Evolutionary conservation across 2,113 vertebrate genomes (phyloP).

Genomic region (Rhea pennata): DNA sequence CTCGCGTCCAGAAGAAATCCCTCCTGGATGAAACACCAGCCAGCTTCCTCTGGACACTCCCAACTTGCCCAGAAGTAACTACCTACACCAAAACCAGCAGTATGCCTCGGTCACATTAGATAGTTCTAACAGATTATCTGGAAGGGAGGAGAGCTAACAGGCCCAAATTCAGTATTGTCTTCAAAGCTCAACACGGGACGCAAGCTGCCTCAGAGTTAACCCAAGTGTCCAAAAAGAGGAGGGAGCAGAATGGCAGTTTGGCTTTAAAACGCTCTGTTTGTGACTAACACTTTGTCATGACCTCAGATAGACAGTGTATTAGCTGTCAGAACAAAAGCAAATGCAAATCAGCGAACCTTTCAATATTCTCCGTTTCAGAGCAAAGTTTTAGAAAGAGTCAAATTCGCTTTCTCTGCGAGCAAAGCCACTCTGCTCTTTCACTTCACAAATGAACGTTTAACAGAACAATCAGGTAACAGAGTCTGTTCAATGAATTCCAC

Average conservation of each 20-base stretch:
- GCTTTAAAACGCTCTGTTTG: neutral
- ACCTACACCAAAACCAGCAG: neutral
- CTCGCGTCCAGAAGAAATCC: slow-evolving; percentile 29
- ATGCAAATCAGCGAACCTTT: neutral
- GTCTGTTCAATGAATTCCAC: neutral
- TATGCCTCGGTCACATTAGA: neutral
- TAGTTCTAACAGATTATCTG: too few species aligned
- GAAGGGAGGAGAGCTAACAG: rapidly evolving
- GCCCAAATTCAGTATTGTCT: rapidly evolving
- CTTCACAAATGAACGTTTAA: neutral
- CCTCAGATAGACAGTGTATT: neutral
- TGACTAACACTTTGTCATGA: neutral
- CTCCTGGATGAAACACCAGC: neutral
- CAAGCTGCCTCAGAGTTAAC: neutral
- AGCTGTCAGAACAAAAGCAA: neutral
- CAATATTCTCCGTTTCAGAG: neutral
- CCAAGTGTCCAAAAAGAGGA: rapidly evolving
- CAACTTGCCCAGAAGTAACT: neutral
- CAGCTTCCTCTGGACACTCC: neutral
- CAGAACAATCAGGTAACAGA: neutral
- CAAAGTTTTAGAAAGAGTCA: neutral
- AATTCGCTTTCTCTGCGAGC: neutral
- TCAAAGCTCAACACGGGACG: rapidly evolving
- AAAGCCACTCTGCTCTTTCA: neutral
- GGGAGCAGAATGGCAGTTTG: neutral